Conservation (phyloP, 2,113 vertebrate species). For the Boleophthalmus pectinirostris region DNA sequence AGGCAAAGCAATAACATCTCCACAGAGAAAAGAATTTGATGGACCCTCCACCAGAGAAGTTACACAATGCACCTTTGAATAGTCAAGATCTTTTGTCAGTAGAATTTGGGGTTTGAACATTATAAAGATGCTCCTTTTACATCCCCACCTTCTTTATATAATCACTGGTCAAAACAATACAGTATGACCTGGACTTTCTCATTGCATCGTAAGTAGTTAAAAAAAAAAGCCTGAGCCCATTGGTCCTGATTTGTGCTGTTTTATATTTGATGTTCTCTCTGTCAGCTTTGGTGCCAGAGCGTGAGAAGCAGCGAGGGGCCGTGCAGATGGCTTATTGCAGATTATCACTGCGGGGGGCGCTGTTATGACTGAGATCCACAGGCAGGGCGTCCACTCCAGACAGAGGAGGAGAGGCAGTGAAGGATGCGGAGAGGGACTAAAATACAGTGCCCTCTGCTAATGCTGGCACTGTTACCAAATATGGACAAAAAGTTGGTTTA, state of each 20-base stretch:
- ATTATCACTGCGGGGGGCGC: conserved; percentile 81
- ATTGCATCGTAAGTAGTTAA: not conserved
- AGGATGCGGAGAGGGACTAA: not conserved
- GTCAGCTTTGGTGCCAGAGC: not conserved
- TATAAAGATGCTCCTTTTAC: no score
- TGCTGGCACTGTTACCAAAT: not conserved
- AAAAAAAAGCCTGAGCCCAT: not conserved
- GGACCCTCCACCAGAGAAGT: no score
- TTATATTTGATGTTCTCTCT: conserved; percentile 8
- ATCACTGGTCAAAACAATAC: not conserved
- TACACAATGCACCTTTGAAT: no score
- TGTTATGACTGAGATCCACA: conserved; percentile 62
- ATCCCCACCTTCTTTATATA: not conserved
- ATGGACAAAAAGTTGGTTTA: not conserved
- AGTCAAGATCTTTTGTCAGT: no score
- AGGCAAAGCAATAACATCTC: no score
- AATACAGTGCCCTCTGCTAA: not conserved
- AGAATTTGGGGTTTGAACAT: no score
- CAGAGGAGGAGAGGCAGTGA: conserved; percentile 65
- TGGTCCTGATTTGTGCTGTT: not conserved
- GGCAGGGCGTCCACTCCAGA: conserved; percentile 64
- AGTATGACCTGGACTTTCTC: not conserved
- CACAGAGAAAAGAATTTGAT: no score
- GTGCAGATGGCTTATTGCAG: conserved; percentile 83
- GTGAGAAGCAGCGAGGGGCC: conserved; percentile 39